Conservation (phyloP, 2,113 vertebrate genomes). For the Rhombomys opimus region DNA sequence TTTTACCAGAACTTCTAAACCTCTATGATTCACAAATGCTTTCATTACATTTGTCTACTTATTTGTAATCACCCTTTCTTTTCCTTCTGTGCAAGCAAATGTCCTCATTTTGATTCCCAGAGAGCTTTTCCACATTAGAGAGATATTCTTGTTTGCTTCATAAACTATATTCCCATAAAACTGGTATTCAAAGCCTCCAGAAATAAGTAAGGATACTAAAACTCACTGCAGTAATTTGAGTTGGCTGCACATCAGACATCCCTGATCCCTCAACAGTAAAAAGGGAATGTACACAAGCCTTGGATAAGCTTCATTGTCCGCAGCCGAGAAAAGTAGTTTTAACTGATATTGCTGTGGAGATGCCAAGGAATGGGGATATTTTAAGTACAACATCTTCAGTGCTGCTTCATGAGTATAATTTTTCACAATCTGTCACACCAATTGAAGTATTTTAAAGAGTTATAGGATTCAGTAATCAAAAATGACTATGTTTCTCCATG, state of each 20-base stretch:
- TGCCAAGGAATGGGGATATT: not conserved
- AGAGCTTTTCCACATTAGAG: slow-evolving; percentile 72
- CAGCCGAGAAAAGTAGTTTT: slow-evolving; percentile 26
- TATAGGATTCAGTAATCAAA: not conserved
- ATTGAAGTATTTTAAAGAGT: slow-evolving; percentile 12
- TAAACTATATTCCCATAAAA: slow-evolving; percentile 66
- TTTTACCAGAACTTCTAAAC: slow-evolving; percentile 49
- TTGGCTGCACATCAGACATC: slow-evolving; percentile 66
- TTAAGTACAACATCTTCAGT: not conserved
- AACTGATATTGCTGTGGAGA: slow-evolving; percentile 61
- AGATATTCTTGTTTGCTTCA: slow-evolving; percentile 65
- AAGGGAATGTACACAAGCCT: not conserved
- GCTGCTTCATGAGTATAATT: not conserved
- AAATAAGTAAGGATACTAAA: slow-evolving; percentile 60
- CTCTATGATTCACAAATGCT: slow-evolving; percentile 41
- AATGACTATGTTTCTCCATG: not conserved
- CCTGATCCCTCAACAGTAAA: slow-evolving; percentile 46
- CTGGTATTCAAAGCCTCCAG: slow-evolving; percentile 38
- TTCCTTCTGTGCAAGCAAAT: slow-evolving; percentile 47
- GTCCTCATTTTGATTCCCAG: slow-evolving; percentile 63
- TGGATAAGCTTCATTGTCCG: slow-evolving; percentile 55
- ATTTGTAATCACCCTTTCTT: slow-evolving; percentile 43
- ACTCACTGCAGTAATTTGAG: slow-evolving; percentile 56
- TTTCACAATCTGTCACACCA: not conserved
- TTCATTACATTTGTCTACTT: slow-evolving; percentile 27